Evolutionary conservation across 2,888 invertebrate species (phyloP).

Genomic region (Acrobasis repandana): DNA sequence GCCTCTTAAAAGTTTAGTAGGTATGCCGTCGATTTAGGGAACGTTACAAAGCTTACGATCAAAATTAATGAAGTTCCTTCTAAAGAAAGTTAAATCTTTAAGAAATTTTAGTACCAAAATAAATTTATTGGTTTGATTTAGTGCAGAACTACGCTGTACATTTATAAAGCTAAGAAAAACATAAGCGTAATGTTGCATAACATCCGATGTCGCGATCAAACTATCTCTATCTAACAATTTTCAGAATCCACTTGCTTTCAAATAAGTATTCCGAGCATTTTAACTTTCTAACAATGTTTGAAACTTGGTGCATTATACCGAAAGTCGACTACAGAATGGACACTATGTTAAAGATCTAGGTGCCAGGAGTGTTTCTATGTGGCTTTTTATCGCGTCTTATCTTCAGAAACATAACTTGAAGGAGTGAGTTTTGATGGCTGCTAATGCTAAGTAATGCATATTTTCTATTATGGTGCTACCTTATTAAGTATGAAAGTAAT

Average conservation of each 20-base stretch:
- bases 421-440: constrained; percentile 7
- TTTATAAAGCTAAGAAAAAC: too few species aligned
- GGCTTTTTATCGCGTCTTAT: constrained; percentile 9
- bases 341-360: constrained; percentile 7
- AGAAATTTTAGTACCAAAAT: too few species aligned
- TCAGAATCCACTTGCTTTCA: constrained; percentile 1
- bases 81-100: constrained; percentile 40
- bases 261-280: background rate
- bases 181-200: too few species aligned
- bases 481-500: constrained; percentile 25
- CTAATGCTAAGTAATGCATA: background rate
- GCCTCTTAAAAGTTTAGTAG: constrained; percentile 47
- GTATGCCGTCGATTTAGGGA: constrained; percentile 44
- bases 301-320: constrained; percentile 16
- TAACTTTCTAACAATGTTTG: constrained; percentile 12
- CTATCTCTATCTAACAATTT: constrained; percentile 36
- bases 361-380: background rate
- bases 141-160: too few species aligned
- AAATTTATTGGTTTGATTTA: too few species aligned
- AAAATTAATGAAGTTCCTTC: constrained; percentile 58
- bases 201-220: too few species aligned
- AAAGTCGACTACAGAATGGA: constrained; percentile 5
- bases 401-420: background rate
- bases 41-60: constrained; percentile 50
- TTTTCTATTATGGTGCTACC: constrained; percentile 13